phyloP scores from a whole-genome alignment of 2,888 invertebrate genomes.

The Drosophila tripunctata region DNA sequence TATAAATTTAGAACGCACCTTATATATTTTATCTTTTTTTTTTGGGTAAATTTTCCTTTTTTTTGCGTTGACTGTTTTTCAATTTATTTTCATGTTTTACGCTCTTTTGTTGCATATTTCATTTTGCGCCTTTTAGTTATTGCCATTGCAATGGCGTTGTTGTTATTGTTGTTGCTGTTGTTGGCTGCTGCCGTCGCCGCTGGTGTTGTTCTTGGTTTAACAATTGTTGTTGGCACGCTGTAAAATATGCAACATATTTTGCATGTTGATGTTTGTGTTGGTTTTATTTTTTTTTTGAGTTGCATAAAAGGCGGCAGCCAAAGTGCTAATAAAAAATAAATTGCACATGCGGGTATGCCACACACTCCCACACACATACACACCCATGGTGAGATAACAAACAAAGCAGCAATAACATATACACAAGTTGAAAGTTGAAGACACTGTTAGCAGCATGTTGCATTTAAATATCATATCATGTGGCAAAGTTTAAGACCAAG shows the following conservation, averaged over 20 bases:
- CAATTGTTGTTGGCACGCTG: conserved; percentile 54
- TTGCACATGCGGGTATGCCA: conserved; percentile 58
- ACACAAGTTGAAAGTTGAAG: conserved; percentile 17
- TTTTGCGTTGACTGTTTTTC: conserved; percentile 48
- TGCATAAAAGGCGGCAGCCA: conserved; percentile 51
- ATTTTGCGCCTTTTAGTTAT: conserved; percentile 74
- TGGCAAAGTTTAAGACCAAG: conserved; percentile 7
- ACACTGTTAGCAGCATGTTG: conserved; percentile 28
- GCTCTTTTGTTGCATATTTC: conserved; percentile 78
- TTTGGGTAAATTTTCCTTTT: conserved; percentile 10
- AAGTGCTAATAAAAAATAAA: conserved; percentile 76
- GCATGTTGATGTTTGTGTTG: conserved; percentile 70
- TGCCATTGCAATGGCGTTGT: conserved; percentile 45
- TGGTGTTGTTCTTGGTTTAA: conserved; percentile 15
- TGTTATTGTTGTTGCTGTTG: conserved; percentile 31
- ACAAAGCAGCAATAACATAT: conserved; percentile 1
- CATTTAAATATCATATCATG: conserved; percentile 32
- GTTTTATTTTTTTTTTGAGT: conserved; percentile 48
- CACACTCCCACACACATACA: conserved; percentile 8
- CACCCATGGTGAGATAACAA: conserved; percentile 3
- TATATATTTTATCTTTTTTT: conserved; percentile 16
- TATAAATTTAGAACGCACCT: too few relatives aligned
- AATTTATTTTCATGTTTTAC: conserved; percentile 71
- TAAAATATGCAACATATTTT: conserved; percentile 78
- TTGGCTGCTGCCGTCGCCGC: not conserved